Evolutionary conservation across 2,797 vertebrate genomes (phyloP), one percentile per base, ranked within the genome.

Genomic region (Parotocinclus haroldoi): DNA sequence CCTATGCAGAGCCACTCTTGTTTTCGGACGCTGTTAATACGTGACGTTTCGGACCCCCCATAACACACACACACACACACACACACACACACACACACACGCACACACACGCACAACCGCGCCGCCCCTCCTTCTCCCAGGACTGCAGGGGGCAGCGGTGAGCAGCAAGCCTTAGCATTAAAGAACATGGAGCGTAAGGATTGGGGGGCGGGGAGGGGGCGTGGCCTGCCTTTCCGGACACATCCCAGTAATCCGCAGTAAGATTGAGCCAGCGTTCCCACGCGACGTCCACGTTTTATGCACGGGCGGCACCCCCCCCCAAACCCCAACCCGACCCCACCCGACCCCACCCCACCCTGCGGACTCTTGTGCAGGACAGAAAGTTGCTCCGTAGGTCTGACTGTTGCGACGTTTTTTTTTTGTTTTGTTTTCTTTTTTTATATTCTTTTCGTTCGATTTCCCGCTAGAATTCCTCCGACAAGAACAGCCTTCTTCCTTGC

Each of bases 401-500:
- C 91, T 95, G 92, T 95, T 95, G 86, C 86, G 87, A 58, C 87
- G 71, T 80, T 76, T 90, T 66, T 80, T 77, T n/a, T 48, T 42
- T 71, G 52, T 46, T 61, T 78, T 7, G 83, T 89, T 82, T n/a
- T n/a, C n/a, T n/a, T n/a, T n/a, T n/a, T n/a, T n/a, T 49, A 37
- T 79, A 72, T 81, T 82, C 69, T 75, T 65, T 81, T 86, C 88
- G 81, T 87, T 83, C 46, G 46, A 89, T 85, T 85, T 91, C 9
- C 91, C 91, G 91, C 85, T 92, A 90, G 91, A 91, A 85, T 90
- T 91, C 89, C 89, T 93, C 90, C 91, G 90, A 92, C 87, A 81
- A 88, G 91, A 93, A 88, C 92, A 92, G 93, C 95, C 94, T 97
- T 96, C 91, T 95, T 93, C 95, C 91, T 95, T 94, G 93, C 94